Percentiles rank a stretch among this genome's conserved stretches.
Conservation (phyloP, 2,797 vertebrate species). For the Lacerta viridis region DNA sequence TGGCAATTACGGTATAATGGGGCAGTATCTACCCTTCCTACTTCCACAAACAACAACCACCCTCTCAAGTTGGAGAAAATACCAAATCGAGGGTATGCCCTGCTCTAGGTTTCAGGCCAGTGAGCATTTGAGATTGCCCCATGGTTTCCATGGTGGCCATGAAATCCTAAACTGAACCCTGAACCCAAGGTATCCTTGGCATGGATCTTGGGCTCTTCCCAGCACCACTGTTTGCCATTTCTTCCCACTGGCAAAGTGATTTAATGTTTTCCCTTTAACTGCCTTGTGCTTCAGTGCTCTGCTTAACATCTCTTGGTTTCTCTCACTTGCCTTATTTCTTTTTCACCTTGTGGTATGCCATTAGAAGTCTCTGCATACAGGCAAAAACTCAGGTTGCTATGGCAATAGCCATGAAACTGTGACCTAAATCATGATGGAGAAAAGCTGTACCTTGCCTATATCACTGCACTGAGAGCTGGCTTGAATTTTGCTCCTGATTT, state of each 20-base stretch:
- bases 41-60: too few species aligned
- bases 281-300: conserved; percentile 23
- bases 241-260: background rate
- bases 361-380: conserved; percentile 80
- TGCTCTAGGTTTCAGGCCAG: too few species aligned
- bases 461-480: conserved; percentile 62
- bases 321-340: conserved; percentile 65
- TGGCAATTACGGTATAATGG: too few species aligned
- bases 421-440: conserved; percentile 85
- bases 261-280: background rate
- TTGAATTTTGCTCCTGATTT: conserved; percentile 56
- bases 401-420: conserved; percentile 87
- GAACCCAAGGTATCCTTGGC: too few species aligned
- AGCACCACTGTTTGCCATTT: conserved; percentile 7
- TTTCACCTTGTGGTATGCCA: conserved; percentile 83
- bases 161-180: too few species aligned
- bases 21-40: too few species aligned
- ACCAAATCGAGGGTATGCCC: too few species aligned
- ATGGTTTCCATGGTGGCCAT: too few species aligned
- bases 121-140: too few species aligned
- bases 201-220: too few species aligned
- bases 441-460: conserved; percentile 79
- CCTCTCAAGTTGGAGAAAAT: too few species aligned
- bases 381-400: conserved; percentile 88
- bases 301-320: conserved; percentile 70